Conservation (phyloP, 2,797 vertebrate species). For the Lacerta bilineata region DNA sequence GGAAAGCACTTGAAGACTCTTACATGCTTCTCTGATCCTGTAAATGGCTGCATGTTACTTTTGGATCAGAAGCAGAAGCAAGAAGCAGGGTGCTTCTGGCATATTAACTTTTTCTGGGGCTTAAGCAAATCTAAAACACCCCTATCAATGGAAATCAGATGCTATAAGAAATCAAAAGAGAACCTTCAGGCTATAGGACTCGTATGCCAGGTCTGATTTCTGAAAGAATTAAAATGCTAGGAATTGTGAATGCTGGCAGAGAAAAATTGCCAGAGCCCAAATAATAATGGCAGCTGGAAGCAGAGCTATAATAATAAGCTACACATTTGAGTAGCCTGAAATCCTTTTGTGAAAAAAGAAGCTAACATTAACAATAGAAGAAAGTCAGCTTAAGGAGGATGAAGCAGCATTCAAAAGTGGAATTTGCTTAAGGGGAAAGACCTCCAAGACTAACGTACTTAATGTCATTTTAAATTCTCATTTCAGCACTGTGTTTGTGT, state of each 20-base stretch:
- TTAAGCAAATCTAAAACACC: constrained; percentile 24
- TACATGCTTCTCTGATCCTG: not conserved
- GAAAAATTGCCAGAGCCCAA: constrained; percentile 24
- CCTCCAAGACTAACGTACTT: constrained; percentile 1
- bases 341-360: not conserved
- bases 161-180: not conserved
- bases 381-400: constrained; percentile 57
- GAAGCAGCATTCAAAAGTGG: constrained; percentile 33
- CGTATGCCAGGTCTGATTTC: constrained; percentile 26
- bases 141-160: constrained; percentile 17
- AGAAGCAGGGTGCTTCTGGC: not conserved
- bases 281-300: constrained; percentile 29
- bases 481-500: constrained; percentile 16
- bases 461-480: constrained; percentile 12
- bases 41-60: not conserved
- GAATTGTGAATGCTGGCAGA: constrained; percentile 32
- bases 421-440: constrained; percentile 26
- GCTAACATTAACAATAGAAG: constrained; percentile 37
- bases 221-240: constrained; percentile 35
- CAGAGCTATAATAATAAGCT: constrained; percentile 29
- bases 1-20: not conserved
- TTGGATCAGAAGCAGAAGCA: not conserved
- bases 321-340: constrained; percentile 39
- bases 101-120: not conserved
- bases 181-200: constrained; percentile 23